phyloP scores from a whole-genome alignment of 2,113 vertebrate genomes.

The Mesitornis unicolor region DNA sequence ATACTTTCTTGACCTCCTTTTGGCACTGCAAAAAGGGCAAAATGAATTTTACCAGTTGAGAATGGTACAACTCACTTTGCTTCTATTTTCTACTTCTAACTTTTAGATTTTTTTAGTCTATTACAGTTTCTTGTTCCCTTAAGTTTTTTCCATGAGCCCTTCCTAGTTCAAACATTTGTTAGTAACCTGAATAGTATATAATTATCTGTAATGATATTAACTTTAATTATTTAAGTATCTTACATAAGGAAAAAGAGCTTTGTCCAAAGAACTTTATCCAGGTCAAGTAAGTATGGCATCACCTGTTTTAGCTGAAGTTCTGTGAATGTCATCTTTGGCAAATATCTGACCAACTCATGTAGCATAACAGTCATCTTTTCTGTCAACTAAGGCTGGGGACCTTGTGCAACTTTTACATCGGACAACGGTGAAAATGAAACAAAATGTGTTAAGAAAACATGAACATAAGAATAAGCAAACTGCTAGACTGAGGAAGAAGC shows the following conservation, averaged over 20 bases:
- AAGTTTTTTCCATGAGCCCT: neutral
- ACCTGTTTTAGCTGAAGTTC: neutral
- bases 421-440: neutral
- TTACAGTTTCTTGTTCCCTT: neutral
- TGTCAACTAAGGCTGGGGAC: neutral
- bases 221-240: neutral
- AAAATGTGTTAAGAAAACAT: neutral
- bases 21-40: neutral
- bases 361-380: neutral
- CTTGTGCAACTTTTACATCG: neutral
- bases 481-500: neutral
- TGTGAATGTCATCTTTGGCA: neutral
- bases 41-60: neutral
- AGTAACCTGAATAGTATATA: neutral
- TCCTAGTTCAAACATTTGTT: neutral
- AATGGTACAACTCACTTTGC: neutral
- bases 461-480: neutral
- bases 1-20: neutral
- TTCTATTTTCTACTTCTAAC: neutral
- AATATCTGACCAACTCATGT: neutral
- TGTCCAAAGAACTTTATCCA: neutral
- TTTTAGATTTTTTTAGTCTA: neutral
- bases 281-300: neutral
- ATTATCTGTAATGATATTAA: neutral
- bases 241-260: neutral